These are phyloP conservation scores for Hemichromis elongatus DNA, from an alignment of 2,113 vertebrate species.

Conservation along the genomic window DNA sequence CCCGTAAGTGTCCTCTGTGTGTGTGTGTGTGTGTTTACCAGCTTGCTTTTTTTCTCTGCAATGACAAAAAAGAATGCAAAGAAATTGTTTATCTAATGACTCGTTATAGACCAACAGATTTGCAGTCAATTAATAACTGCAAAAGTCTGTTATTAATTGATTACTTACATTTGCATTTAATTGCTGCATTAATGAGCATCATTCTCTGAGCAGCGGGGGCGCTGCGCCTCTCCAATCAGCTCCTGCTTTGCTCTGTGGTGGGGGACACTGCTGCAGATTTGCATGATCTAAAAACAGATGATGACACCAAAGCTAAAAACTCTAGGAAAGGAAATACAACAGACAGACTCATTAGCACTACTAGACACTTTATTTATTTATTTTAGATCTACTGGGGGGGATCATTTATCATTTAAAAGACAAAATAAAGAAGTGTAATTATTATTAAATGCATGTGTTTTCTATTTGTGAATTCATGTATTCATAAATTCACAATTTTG, in stretches of 20 bases:
- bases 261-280: not conserved
- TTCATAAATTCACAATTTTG: not conserved
- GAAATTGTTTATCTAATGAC: not conserved
- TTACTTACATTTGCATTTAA: constrained; percentile 1
- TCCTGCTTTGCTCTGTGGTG: not conserved
- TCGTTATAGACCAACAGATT: not conserved
- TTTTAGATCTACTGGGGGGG: not conserved
- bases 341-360: not conserved
- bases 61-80: not conserved
- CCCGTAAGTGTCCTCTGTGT: not conserved
- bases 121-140: not conserved
- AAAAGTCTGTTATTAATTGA: not conserved
- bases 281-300: not conserved
- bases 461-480: not conserved
- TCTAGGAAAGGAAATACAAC: not conserved
- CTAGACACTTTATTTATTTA: not conserved
- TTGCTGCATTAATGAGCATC: not conserved
- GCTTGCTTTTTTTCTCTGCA: not conserved
- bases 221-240: not conserved
- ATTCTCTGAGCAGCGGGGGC: not conserved
- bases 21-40: not conserved
- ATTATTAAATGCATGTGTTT: not conserved
- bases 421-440: not conserved
- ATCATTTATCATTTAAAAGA: not conserved
- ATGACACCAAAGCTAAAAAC: not conserved